Conservation (phyloP, 2,797 vertebrate species). For the Pseudopleuronectes americanus region DNA sequence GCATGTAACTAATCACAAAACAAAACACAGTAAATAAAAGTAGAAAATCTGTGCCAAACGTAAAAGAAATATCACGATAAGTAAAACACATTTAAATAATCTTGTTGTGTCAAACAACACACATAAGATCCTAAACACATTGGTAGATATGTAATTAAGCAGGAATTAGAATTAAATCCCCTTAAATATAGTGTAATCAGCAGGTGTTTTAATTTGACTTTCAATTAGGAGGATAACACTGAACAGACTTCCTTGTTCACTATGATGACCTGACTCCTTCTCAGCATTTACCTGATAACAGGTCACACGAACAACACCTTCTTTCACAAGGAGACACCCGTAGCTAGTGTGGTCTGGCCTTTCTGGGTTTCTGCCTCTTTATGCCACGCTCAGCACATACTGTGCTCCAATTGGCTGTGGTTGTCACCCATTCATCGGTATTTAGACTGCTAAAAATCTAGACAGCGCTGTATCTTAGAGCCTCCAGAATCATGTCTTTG, state of each 20-base stretch:
- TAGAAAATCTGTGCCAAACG: background rate
- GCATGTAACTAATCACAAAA: background rate
- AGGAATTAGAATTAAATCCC: slow-evolving; percentile 20
- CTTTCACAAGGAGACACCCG: too few species aligned
- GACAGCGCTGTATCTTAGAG: too few species aligned
- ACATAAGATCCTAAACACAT: background rate
- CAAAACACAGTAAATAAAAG: background rate
- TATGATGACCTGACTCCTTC: too few species aligned
- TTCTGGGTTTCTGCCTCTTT: too few species aligned
- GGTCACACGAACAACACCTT: too few species aligned
- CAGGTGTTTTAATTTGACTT: background rate
- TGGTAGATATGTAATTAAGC: background rate
- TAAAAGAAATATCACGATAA: background rate
- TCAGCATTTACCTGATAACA: too few species aligned
- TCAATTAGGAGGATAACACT: slow-evolving; percentile 5
- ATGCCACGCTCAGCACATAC: too few species aligned
- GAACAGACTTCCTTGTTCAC: background rate
- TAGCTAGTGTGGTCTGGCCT: too few species aligned
- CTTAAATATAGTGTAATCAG: slow-evolving; percentile 10
- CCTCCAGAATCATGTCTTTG: too few species aligned
- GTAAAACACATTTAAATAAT: background rate
- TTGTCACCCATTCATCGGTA: too few species aligned
- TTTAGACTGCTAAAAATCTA: too few species aligned
- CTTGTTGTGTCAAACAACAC: background rate
- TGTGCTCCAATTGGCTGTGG: too few species aligned